Base-by-base conservation (phyloP, 92 coral and sea anemone genomes). In the Chrysogorgia sp. region DNA sequence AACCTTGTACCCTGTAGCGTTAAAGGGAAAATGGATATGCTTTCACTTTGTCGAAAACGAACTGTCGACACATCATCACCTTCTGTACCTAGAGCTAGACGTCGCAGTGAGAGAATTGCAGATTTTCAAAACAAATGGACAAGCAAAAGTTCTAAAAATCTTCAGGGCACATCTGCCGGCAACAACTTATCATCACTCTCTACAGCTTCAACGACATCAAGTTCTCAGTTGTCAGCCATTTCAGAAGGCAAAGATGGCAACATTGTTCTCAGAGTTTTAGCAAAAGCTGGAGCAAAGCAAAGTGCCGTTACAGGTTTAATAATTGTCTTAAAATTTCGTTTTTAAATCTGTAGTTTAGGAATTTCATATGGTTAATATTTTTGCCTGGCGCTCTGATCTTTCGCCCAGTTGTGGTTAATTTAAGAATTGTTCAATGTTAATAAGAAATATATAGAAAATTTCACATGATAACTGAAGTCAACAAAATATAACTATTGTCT, bases 251-350 rank as follows among this genome's bases (percentile, higher is more conserved):
- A 80, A 74, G 90, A 83, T 57, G 90, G 88, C 15, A 61, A 47
- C 32, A 84, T 90, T 29, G 24, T 78, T 13, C 69, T 90, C 21
- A 80, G 58, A 53, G 57, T 90, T 20, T 77, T 58, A 40, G 93
- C 90, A 21, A 90, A 86, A 50, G 88, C 93, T 37, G 90, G 86
- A 37, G 90, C 86, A 50, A 86, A 80, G 67, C 82, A 86, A 75
- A 90, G 81, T 57, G 53, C 63, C 22, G 45, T 86, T 30, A 83
- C 93, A 75, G 90, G 90, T 80, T 3, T 48, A 40, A n/a, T n/a
- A n/a, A n/a, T n/a, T 43, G 19, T 25, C 14, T 19, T 40, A n/a
- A n/a, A n/a, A n/a, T 34, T n/a, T 37, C 26, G 9, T 34, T 64
- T 14, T 15, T 14, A 8, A 29, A 2, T 5, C n/a, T 0, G 19